A percentile compares a stretch with the other conserved stretches of the same genome.
Conservation (phyloP, 1,140 invertebrate species). For the Aphaenogaster rudis region DNA sequence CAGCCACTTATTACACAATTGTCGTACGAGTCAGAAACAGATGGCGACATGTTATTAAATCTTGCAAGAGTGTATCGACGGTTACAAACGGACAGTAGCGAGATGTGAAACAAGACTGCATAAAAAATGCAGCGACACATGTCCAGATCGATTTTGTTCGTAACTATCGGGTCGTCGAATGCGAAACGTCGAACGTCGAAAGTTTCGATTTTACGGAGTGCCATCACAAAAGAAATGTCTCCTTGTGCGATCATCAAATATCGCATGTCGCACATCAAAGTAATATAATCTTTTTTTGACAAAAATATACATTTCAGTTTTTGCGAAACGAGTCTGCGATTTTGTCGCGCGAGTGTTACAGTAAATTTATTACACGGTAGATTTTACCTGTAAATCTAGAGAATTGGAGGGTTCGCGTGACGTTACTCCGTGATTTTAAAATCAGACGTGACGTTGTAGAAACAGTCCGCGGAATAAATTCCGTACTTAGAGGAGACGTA, state of each 20-base stretch:
- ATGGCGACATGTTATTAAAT: constrained; percentile 35
- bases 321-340: background rate
- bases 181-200: background rate
- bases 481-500: background rate
- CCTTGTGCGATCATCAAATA: background rate
- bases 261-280: background rate
- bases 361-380: constrained; percentile 10
- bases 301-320: background rate
- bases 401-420: background rate
- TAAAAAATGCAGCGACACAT: constrained; percentile 32
- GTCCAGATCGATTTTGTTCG: constrained; percentile 28
- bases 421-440: background rate
- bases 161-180: background rate
- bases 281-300: background rate
- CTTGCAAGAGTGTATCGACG: constrained; percentile 19
- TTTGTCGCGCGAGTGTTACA: background rate
- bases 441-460: background rate
- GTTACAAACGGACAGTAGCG: background rate
- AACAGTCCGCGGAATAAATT: background rate
- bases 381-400: background rate
- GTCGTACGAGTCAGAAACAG: background rate
- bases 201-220: background rate
- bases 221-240: constrained; percentile 3
- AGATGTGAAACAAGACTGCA: background rate
- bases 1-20: background rate